Evolutionary conservation across 2,888 invertebrate species (phyloP), one percentile per base, ranked within the genome.

Genomic region (Terebella lapidaria): DNA sequence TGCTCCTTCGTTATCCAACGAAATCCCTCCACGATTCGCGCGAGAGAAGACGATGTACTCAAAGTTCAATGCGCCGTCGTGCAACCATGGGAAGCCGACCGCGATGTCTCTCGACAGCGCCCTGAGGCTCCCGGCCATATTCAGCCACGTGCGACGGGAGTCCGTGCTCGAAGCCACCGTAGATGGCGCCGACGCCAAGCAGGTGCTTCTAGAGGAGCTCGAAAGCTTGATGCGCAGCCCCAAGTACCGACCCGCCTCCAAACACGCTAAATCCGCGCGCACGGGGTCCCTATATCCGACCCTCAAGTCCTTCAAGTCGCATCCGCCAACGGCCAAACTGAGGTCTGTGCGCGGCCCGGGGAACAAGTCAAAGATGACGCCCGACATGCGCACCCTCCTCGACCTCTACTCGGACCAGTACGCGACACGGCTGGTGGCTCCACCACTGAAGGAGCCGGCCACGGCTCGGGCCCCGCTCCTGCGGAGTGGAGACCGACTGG

Each of bases 371-470:
- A n/a, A 10, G 1, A 59, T 29, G 25, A 49, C 67, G n/a, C 69
- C 71, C 0, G 70, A 70, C 46, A 69, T 73, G 69, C 65, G 66
- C 15, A 67, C 71, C 1, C 63, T 75, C 51, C 74, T 75, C 61
- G 66, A 65, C 56, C 69, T 73, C 25, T 75, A 75, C 63, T 72
- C 72, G 1, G 74, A 74, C 22, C 75, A 75, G 56, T 74, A 74
- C n/a, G n/a, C n/a, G n/a, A n/a, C n/a, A n/a, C n/a, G n/a, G n/a
- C n/a, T n/a, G n/a, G n/a, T n/a, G n/a, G n/a, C n/a, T n/a, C n/a
- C n/a, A n/a, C n/a, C n/a, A n/a, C n/a, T n/a, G n/a, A n/a, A n/a
- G n/a, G n/a, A n/a, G n/a, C n/a, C n/a, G n/a, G n/a, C n/a, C n/a
- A n/a, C n/a, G n/a, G n/a, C n/a, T n/a, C n/a, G n/a, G n/a, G n/a